Conservation (phyloP, 2,113 vertebrate species). For the Crotalus helleri region DNA sequence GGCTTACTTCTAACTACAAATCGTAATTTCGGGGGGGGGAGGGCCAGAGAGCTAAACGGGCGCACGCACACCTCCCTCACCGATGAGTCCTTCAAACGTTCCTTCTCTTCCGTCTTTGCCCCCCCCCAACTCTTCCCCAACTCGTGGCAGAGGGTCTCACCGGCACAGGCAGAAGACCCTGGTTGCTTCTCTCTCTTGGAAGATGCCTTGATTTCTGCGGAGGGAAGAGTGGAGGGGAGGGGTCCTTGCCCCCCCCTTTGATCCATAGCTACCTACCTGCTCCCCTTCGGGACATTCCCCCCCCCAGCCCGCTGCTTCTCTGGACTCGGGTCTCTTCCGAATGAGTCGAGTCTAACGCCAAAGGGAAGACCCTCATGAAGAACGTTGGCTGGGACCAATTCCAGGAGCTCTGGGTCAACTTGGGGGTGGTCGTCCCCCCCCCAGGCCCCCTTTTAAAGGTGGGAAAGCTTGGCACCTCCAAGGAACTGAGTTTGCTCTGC, state of each 20-base stretch:
- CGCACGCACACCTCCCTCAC: neutral
- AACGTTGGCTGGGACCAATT: no score
- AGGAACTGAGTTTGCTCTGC: neutral
- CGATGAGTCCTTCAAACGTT: slow-evolving; percentile 22
- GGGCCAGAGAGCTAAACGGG: neutral
- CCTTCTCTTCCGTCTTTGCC: neutral
- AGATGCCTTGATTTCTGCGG: neutral
- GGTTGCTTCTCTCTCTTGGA: neutral
- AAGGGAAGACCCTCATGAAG: neutral
- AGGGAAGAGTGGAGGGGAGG: neutral
- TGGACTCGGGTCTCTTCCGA: neutral
- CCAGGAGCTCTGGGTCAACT: neutral
- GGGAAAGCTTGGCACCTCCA: neutral
- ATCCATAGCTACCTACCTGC: neutral
- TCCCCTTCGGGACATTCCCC: neutral
- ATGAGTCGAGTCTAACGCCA: neutral
- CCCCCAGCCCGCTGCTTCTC: neutral
- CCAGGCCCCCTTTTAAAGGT: neutral
- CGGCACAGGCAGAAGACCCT: neutral
- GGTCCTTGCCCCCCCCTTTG: neutral
- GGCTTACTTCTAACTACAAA: slow-evolving; percentile 89
- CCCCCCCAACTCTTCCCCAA: neutral
- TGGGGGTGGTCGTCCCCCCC: neutral
- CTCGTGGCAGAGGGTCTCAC: neutral
- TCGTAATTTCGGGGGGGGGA: slow-evolving; percentile 68